Evolutionary conservation across 2,888 invertebrate species (phyloP).

Genomic region (Amiota communis): DNA sequence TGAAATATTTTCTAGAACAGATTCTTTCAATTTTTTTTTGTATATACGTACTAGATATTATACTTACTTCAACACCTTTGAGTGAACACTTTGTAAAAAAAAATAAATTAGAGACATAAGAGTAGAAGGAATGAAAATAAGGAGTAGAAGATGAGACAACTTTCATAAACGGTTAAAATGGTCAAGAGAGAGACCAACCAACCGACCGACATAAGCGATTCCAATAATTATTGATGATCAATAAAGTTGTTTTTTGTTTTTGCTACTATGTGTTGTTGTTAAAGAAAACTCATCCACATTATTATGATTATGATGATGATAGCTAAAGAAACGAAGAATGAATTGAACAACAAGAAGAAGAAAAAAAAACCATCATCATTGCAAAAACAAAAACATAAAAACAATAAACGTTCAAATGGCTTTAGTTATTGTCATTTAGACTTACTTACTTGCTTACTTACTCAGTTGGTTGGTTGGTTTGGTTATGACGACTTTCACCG

Average conservation of each 20-base stretch:
- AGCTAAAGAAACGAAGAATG: no score
- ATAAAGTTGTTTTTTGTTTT: conserved; percentile 4
- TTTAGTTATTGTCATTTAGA: neutral
- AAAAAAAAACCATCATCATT: no score
- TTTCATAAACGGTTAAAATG: conserved; percentile 12
- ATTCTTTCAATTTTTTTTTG: neutral
- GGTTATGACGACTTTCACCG: conserved; percentile 22
- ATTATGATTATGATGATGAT: neutral
- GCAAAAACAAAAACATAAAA: neutral
- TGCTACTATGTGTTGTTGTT: no score
- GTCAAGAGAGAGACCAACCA: neutral
- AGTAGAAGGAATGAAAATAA: no score
- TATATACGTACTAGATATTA: neutral
- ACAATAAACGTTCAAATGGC: neutral
- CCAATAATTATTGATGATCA: conserved; percentile 15
- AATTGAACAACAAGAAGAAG: no score
- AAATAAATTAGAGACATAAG: no score
- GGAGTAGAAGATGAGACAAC: neutral
- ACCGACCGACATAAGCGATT: neutral
- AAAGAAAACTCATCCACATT: neutral
- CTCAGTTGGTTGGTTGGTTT: no score
- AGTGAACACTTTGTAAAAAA: no score
- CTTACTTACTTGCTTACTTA: no score
- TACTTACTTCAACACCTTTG: no score
- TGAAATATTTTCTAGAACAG: neutral